Conservation (phyloP, 2,888 invertebrate species). For the Amblyjoppa proteus region DNA sequence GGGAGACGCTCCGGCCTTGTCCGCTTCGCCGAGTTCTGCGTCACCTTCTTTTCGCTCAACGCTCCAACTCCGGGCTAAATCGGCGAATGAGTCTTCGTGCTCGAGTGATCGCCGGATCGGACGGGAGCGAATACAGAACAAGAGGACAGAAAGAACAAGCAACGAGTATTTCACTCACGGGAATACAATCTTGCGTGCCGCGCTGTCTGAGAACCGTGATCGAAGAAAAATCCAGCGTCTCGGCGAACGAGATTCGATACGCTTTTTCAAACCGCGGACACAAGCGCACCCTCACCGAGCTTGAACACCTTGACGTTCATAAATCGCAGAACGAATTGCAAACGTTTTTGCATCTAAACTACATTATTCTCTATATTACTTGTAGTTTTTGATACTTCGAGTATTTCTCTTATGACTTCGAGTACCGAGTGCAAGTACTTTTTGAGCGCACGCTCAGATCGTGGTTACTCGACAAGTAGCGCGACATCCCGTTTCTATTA, state of each 20-base stretch:
- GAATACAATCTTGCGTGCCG: slow-evolving; percentile 41
- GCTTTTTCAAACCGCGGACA: slow-evolving; percentile 13
- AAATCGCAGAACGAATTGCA: slow-evolving; percentile 33
- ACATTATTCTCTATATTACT: no score
- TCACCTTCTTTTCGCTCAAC: slow-evolving; percentile 8
- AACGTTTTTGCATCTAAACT: background rate
- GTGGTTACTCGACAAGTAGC: no score
- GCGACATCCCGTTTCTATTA: no score
- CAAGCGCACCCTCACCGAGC: slow-evolving; percentile 1
- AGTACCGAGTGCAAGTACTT: no score
- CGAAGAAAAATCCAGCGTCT: slow-evolving; percentile 10
- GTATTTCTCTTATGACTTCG: no score
- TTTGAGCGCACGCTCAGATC: no score
- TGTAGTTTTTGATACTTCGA: no score
- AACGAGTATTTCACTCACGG: slow-evolving; percentile 31
- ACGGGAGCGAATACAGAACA: background rate
- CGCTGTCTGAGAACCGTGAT: slow-evolving; percentile 27
- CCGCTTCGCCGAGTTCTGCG: slow-evolving; percentile 7
- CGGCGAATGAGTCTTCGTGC: slow-evolving; percentile 22
- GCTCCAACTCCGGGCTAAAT: slow-evolving; percentile 1
- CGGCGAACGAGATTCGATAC: slow-evolving; percentile 38
- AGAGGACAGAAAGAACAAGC: slow-evolving; percentile 3
- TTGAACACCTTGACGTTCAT: background rate
- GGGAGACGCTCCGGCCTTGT: slow-evolving; percentile 37
- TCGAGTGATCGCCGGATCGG: background rate